Evolutionary conservation across 1,140 invertebrate species (phyloP), one percentile per base, ranked within the genome.

Genomic region (Bombus huntii): DNA sequence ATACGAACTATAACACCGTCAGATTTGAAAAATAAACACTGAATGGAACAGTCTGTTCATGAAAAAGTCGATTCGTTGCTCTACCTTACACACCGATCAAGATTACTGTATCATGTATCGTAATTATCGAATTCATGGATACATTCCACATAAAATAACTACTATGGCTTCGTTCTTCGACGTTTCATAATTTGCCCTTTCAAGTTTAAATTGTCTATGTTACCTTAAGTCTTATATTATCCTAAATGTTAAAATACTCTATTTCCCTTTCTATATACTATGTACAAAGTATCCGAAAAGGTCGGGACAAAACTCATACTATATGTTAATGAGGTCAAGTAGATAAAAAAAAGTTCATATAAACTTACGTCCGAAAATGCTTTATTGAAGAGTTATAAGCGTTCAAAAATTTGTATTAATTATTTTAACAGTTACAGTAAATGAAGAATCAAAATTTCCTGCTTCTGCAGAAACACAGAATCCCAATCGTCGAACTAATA

Each of bases 81-180:
- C 47, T 74, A 12, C 42, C 42, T 47, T 28, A 47, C 15, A 53
- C 42, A 57, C 47, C 5, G 47, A 57, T 34, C 31, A 53, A 57
- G 5, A 75, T 75, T 37, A 42, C 28, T 31, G 72, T 44, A n/a
- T 57, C 22, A 12, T 57, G 25, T 42, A 44, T 44, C 5, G 28
- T 73, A 73, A 73, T 44, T 75, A 75, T 57, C 73, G 47, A 57
- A 75, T 37, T 75, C 18, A 3, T 53, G n/a, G 10, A 37, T 47
- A 75, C 73, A 34, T 57, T 57, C 31, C 28, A 74, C 28, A 25
- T 18, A 25, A 15, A 34, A 25, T 53, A 74, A n/a, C 37, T 47
- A 18, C 22, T 75, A 37, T 22, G 73, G 73, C 47, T 75, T 75
- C 73, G 73, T 25, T 53, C 73, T 57, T 57, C 73, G 57, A 57